Conservation (phyloP, 2,888 invertebrate species). For the Monopis laevigella region DNA sequence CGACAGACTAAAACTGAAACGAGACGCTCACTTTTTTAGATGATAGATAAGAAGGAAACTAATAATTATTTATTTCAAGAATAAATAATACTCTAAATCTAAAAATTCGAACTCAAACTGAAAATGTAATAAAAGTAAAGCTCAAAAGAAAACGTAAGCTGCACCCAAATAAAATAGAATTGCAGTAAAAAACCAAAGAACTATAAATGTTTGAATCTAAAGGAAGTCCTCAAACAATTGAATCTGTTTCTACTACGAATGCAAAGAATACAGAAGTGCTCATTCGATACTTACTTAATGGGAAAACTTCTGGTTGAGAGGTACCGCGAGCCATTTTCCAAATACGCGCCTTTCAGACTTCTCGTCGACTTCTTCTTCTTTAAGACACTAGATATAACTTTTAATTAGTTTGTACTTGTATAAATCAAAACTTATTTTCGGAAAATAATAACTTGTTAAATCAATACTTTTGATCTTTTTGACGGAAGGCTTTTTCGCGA, state of each 20-base stretch:
- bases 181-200: constrained; percentile 4
- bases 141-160: too few species aligned
- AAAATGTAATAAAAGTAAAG: too few species aligned
- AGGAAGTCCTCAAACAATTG: constrained; percentile 10
- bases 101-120: too few species aligned
- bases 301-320: constrained; percentile 19
- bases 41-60: too few species aligned
- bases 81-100: too few species aligned
- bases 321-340: constrained; percentile 22
- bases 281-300: constrained; percentile 21
- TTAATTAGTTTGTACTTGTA: constrained; percentile 24
- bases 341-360: constrained; percentile 22
- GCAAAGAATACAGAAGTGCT: constrained; percentile 11
- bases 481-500: too few species aligned
- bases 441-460: too few species aligned
- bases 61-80: too few species aligned
- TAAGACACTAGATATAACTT: constrained; percentile 21
- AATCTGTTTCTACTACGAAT: constrained; percentile 2
- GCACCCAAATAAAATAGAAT: neutral
- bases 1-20: too few species aligned
- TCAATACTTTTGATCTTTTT: too few species aligned
- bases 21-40: too few species aligned
- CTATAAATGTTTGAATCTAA: constrained; percentile 8
- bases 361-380: constrained; percentile 14
- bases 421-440: constrained; percentile 20